phyloP scores from a whole-genome alignment of 2,888 invertebrate species.

The Steinernema hermaphroditum region DNA sequence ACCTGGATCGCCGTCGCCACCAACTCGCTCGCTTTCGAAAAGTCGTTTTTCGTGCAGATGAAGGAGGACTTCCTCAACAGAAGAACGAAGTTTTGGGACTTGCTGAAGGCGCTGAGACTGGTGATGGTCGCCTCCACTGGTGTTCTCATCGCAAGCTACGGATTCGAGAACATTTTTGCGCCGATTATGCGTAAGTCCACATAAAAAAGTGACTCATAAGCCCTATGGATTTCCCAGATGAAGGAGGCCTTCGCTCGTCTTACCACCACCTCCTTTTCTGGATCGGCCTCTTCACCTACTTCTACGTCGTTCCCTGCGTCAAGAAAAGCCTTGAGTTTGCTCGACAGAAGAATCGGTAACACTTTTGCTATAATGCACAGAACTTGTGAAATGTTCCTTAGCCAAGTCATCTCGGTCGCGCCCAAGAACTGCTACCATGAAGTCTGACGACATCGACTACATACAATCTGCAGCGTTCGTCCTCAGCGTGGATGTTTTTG shows the following conservation, averaged over 20 bases:
- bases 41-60: slow-evolving; percentile 1
- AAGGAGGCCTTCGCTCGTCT: background rate
- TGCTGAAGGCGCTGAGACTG: background rate
- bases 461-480: too few species aligned
- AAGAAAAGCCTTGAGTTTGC: background rate
- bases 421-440: slow-evolving; percentile 19
- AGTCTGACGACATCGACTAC: slow-evolving; percentile 25
- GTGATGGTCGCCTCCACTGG: background rate
- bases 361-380: background rate
- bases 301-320: slow-evolving; percentile 13
- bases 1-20: slow-evolving; percentile 8
- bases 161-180: slow-evolving; percentile 6
- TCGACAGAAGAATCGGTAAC: slow-evolving; percentile 1
- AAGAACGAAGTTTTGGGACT: background rate
- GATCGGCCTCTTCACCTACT: background rate
- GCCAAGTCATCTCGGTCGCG: slow-evolving; percentile 9
- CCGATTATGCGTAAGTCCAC: background rate
- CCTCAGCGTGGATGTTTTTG: too few species aligned
- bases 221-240: background rate
- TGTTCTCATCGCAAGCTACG: background rate
- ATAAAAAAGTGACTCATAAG: background rate
- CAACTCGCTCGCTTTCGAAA: slow-evolving; percentile 20
- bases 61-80: background rate
- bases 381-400: background rate
- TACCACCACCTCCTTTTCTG: background rate